Conservation (phyloP, 2,113 vertebrate species). For the Amphiprion ocellaris region DNA sequence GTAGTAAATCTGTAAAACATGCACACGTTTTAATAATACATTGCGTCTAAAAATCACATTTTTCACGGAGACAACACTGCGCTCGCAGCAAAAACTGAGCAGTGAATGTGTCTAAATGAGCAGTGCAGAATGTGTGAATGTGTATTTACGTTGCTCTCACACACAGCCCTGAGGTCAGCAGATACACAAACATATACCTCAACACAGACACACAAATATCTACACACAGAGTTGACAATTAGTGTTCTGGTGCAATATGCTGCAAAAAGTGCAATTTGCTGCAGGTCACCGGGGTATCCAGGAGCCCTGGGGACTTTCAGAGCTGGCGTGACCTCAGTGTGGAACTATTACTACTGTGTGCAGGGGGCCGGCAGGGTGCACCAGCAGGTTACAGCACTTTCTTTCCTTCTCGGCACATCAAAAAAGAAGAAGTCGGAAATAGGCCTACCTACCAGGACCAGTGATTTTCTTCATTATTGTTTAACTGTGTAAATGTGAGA, state of each 20-base stretch:
- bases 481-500: constrained; percentile 13
- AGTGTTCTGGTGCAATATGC: constrained; percentile 20
- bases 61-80: constrained; percentile 11
- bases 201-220: not conserved
- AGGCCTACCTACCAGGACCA: not conserved
- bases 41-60: constrained; percentile 33
- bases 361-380: constrained; percentile 9
- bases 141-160: constrained; percentile 14
- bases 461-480: constrained; percentile 12
- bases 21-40: constrained; percentile 41
- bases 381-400: constrained; percentile 30
- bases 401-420: constrained; percentile 19
- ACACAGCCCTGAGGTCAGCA: constrained; percentile 22
- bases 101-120: constrained; percentile 24
- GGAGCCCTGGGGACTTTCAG: constrained; percentile 21
- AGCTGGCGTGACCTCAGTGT: constrained; percentile 23
- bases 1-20: constrained; percentile 39
- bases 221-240: constrained; percentile 23
- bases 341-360: constrained; percentile 15
- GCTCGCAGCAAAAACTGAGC: constrained; percentile 1
- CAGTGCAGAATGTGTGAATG: constrained; percentile 3
- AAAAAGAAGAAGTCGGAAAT: not conserved
- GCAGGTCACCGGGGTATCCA: constrained; percentile 25
- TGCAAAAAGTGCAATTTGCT: constrained; percentile 37
- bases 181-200: not conserved